Base-by-base conservation (phyloP, 2,113 vertebrate genomes). In the Pomatorhinus ruficollis region DNA sequence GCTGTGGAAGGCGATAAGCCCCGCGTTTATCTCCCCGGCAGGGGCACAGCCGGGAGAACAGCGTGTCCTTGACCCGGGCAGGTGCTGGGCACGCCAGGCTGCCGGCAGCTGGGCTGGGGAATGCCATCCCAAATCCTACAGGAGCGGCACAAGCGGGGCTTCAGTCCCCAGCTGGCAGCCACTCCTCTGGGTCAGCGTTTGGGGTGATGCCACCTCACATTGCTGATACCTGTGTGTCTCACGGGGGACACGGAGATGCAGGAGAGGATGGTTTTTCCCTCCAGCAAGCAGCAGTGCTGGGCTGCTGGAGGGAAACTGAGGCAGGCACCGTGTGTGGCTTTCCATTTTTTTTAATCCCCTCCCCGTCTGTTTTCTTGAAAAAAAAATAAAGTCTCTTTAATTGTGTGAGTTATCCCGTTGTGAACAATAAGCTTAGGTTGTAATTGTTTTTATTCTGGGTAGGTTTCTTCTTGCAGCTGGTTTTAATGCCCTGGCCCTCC, bases 371-470 rank as follows among this genome's bases (percentile, higher is more conserved):
- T 94, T 94, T 59, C 63, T 61, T 35, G 22, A 35, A 37, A 35
- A 64, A 64, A 65, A 81, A 72, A 56, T 4, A 53, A 44, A 77
- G 54, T 30, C 12, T 3, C n/a, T 94, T 94, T 86, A 76, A 82
- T 74, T 68, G 65, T 37, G 59, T 49, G 85, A 87, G 37, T 91
- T 92, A 20, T 11, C 83, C 75, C 2, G 0, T 25, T 79, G 86
- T 83, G 83, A 83, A 83, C 56, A 92, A 66, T 75, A 45, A 92
- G 47, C 61, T 79, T 82, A 94, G 90, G 89, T 81, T 31, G 21
- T 65, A 70, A 86, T 91, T 91, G 15, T 68, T 44, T 89, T 96
- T 97, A 64, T 94, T 93, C 96, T 49, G 76, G 10, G 24, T 11
- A 37, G 69, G 63, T 94, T 76, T 90, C 66, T 93, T 87, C 44